Evolutionary conservation across 1,140 invertebrate species (phyloP), one percentile per base, ranked within the genome.

Genomic region (Drosophila repletoides): DNA sequence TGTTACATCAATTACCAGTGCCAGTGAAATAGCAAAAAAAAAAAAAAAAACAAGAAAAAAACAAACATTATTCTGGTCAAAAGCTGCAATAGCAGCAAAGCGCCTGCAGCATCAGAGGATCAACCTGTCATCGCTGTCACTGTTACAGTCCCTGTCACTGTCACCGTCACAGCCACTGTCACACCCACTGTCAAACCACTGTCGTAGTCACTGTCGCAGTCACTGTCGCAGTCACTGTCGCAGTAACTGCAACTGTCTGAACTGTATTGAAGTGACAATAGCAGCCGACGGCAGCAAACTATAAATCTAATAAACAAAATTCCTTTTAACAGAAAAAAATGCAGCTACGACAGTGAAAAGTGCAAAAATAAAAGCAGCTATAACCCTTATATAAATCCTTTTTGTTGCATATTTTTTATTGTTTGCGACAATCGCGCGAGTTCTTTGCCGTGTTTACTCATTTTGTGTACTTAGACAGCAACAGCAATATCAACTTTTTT

Each of bases 391-490:
- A 26, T 7, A n/a, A 45, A 63, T 70, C 38, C 36, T 66, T 83
- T 66, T 45, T 63, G 60, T 76, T 76, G 69, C 59, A 64, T 65
- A 53, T 70, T 79, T 73, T 66, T 61, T 49, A 71, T 55, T 71
- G 43, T 52, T 45, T 53, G 41, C 53, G 46, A 46, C 28, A 7
- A 46, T 52, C 41, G 55, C 53, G 70, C 72, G 77, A 51, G 34
- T 70, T 49, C 41, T 26, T 24, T 75, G 22, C 36, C 34, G 55
- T 64, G 41, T 17, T 40, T 6, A 45, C 36, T 31, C 63, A 66
- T 65, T 74, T 53, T 40, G 63, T 74, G 55, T 70, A 10, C 43
- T 31, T 26, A 33, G 24, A 48, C 36, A 34, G 24, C 40, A 34
- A 29, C n/a, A 51, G 31, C n/a, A 40, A 31, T 59, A 52, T 21